These are phyloP conservation scores for Polyploca ridens DNA, from an alignment of 2,888 invertebrate genomes.

Conservation along the genomic window DNA sequence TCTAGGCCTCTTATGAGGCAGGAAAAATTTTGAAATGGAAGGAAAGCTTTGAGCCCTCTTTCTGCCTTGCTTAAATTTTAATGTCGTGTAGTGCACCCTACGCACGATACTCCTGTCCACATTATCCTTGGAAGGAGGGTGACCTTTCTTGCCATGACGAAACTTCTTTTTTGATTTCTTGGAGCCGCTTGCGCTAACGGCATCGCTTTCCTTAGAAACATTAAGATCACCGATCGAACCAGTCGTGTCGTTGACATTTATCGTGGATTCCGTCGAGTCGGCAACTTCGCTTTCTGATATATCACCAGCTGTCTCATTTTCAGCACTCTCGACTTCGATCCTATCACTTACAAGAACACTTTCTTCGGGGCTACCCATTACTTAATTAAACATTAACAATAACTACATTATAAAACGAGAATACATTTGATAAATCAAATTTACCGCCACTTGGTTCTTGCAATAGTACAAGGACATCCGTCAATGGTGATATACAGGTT, in stretches of 20 bases:
- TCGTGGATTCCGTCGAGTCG: slow-evolving; percentile 58
- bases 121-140: slow-evolving; percentile 69
- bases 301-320: slow-evolving; percentile 62
- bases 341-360: slow-evolving; percentile 55
- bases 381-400: slow-evolving; percentile 34
- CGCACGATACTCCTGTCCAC: slow-evolving; percentile 68
- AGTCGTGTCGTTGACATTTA: slow-evolving; percentile 48
- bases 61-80: slow-evolving; percentile 81
- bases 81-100: slow-evolving; percentile 71
- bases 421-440: slow-evolving; percentile 68
- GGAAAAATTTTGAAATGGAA: slow-evolving; percentile 88
- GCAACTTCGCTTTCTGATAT: slow-evolving; percentile 61
- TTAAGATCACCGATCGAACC: slow-evolving; percentile 56
- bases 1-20: slow-evolving; percentile 89
- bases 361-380: slow-evolving; percentile 77
- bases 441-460: slow-evolving; percentile 80
- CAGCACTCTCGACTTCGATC: slow-evolving; percentile 51
- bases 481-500: slow-evolving; percentile 82
- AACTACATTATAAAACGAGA: slow-evolving; percentile 59
- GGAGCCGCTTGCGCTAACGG: slow-evolving; percentile 45
- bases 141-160: slow-evolving; percentile 74
- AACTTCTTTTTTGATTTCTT: slow-evolving; percentile 79
- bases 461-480: slow-evolving; percentile 81
- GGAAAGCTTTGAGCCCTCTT: slow-evolving; percentile 89
- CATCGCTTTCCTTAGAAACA: slow-evolving; percentile 67